Percentiles rank a stretch among this genome's conserved stretches.
These are phyloP conservation scores for Trichopoda pennipes DNA, from an alignment of 2,888 invertebrate species.

Conservation along the genomic window DNA sequence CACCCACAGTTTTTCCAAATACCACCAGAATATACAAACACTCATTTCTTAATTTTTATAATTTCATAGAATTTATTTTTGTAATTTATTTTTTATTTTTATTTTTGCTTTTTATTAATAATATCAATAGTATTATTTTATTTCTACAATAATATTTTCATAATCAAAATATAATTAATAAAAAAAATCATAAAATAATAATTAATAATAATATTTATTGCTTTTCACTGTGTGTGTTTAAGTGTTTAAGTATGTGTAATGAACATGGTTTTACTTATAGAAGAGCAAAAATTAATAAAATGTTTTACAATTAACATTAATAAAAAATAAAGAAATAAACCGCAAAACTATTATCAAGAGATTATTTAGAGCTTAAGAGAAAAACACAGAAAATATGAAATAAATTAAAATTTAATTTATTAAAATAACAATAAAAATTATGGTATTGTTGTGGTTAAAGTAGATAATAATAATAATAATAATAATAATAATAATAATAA, in stretches of 20 bases:
- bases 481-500: too few relatives aligned
- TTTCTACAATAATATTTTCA: constrained; percentile 50
- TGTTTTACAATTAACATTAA: neutral
- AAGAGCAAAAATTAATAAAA: constrained; percentile 7
- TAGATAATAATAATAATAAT: constrained; percentile 14
- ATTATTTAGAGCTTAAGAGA: constrained; percentile 11
- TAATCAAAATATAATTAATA: constrained; percentile 34
- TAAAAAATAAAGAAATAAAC: neutral
- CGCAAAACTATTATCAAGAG: constrained; percentile 35
- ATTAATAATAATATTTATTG: constrained; percentile 37
- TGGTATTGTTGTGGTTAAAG: constrained; percentile 3
- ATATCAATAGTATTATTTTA: too few relatives aligned
- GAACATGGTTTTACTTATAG: constrained; percentile 2
- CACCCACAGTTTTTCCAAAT: too few relatives aligned
- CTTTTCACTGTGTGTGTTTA: constrained; percentile 39
- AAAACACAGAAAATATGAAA: neutral
- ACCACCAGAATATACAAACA: too few relatives aligned
- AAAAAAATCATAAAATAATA: constrained; percentile 19
- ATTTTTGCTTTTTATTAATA: constrained; percentile 1
- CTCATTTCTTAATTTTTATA: constrained; percentile 19
- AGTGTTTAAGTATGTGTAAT: neutral
- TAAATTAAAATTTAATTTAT: constrained; percentile 24
- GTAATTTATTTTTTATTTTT: neutral
- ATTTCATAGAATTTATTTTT: constrained; percentile 49
- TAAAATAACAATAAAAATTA: constrained; percentile 2